A percentile compares a stretch with the other conserved stretches of the same genome.
Conservation (phyloP, 1,140 invertebrate species). For the Drosophila quadrilineata region DNA sequence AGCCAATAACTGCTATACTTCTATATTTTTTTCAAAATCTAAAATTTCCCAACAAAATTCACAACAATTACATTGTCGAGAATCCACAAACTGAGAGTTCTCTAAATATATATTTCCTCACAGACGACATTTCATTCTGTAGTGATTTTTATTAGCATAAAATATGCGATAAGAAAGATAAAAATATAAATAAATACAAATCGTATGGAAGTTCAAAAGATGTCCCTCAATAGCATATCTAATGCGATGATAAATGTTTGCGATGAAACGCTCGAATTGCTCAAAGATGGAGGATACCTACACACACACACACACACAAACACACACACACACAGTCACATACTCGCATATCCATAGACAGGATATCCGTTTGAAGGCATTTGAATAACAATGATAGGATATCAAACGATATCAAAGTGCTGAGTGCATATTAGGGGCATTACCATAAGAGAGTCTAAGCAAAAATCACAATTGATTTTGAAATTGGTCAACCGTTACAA, state of each 20-base stretch:
- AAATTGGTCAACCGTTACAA: slow-evolving; percentile 74
- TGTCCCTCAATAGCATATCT: slow-evolving; percentile 51
- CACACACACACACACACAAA: slow-evolving; percentile 2
- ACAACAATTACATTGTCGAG: too few species aligned
- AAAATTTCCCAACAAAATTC: too few species aligned
- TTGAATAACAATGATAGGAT: slow-evolving; percentile 64
- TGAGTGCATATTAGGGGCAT: slow-evolving; percentile 31
- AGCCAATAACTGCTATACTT: too few species aligned
- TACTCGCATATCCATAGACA: slow-evolving; percentile 11
- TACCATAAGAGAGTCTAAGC: slow-evolving; percentile 39
- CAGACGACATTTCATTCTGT: too few species aligned
- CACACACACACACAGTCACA: slow-evolving; percentile 3
- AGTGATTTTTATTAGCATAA: slow-evolving; percentile 35
- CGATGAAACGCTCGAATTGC: slow-evolving; percentile 64
- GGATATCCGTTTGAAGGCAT: slow-evolving; percentile 57
- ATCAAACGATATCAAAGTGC: slow-evolving; percentile 49
- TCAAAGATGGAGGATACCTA: background rate
- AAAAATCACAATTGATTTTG: slow-evolving; percentile 60
- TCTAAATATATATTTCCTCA: too few species aligned
- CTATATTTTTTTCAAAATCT: too few species aligned
- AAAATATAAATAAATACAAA: slow-evolving; percentile 15
- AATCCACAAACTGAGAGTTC: background rate
- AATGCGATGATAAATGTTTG: slow-evolving; percentile 74
- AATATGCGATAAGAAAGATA: slow-evolving; percentile 30
- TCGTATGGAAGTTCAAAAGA: background rate